phyloP scores from a whole-genome alignment of 2,113 vertebrate species.

The Pleuronectes platessa region DNA sequence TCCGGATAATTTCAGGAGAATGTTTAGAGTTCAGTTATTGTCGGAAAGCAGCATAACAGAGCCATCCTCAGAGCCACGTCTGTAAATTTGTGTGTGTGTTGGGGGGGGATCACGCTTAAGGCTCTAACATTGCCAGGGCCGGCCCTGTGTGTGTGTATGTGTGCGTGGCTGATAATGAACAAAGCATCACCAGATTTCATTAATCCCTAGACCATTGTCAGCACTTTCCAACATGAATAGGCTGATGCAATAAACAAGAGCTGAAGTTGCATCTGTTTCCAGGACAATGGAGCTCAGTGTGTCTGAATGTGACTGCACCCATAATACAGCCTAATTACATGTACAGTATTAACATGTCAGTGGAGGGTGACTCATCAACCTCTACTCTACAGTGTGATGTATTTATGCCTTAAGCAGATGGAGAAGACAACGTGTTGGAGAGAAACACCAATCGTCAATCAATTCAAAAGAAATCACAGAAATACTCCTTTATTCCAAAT shows the following conservation, averaged over 20 bases:
- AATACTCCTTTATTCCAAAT: slow-evolving; percentile 85
- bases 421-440: slow-evolving; percentile 1
- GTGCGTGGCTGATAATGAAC: neutral
- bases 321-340: slow-evolving; percentile 7
- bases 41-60: too few species aligned
- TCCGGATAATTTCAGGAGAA: too few species aligned
- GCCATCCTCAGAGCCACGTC: neutral
- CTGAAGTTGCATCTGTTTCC: slow-evolving; percentile 20
- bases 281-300: slow-evolving; percentile 44
- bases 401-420: slow-evolving; percentile 73
- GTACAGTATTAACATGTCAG: slow-evolving; percentile 18
- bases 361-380: slow-evolving; percentile 50
- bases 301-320: slow-evolving; percentile 22
- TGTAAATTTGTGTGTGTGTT: too few species aligned
- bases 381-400: slow-evolving; percentile 47
- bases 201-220: slow-evolving; percentile 26
- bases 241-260: slow-evolving; percentile 51
- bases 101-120: too few species aligned
- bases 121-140: too few species aligned
- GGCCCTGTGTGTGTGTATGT: neutral
- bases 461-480: slow-evolving; percentile 63
- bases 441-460: slow-evolving; percentile 37
- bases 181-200: slow-evolving; percentile 44
- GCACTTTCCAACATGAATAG: slow-evolving; percentile 31
- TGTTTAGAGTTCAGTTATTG: too few species aligned